These are phyloP conservation scores for Chinchilla lanigera DNA, from an alignment of 2,113 vertebrate species.

Conservation along the genomic window DNA sequence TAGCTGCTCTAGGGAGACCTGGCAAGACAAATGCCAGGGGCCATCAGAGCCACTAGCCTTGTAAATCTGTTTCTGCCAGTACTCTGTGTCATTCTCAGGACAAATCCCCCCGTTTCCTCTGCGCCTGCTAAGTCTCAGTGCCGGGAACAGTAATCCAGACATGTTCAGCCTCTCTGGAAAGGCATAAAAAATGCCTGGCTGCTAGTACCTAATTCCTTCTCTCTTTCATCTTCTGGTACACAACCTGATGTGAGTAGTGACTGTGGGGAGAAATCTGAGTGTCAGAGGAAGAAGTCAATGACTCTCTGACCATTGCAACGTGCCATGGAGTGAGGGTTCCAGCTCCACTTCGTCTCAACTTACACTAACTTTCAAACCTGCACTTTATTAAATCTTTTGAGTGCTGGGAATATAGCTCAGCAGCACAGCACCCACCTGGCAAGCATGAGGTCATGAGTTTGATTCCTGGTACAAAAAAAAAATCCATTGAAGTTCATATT, in stretches of 20 bases:
- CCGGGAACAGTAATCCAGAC: not conserved
- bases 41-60: not conserved
- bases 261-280: not conserved
- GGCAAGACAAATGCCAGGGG: not conserved
- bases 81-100: constrained; percentile 19
- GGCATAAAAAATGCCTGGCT: not conserved
- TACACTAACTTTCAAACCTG: not conserved
- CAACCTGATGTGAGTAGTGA: not conserved
- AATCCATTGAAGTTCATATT: not conserved
- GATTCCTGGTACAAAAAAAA: too few species aligned
- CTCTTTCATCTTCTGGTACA: not conserved
- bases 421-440: too few species aligned
- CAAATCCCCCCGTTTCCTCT: not conserved
- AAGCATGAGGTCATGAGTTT: too few species aligned
- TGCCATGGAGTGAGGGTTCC: not conserved
- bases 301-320: not conserved
- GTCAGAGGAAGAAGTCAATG: not conserved
- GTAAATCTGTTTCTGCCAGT: not conserved
- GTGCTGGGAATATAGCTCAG: too few species aligned
- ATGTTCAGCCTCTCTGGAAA: not conserved
- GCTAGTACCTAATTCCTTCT: not conserved
- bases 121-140: constrained; percentile 22
- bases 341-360: not conserved
- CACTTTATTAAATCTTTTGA: not conserved
- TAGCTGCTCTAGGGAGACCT: not conserved